Evolutionary conservation across 2,797 vertebrate genomes (phyloP), one percentile per base, ranked within the genome.

Genomic region (Paratrypauchen microcephalus): DNA sequence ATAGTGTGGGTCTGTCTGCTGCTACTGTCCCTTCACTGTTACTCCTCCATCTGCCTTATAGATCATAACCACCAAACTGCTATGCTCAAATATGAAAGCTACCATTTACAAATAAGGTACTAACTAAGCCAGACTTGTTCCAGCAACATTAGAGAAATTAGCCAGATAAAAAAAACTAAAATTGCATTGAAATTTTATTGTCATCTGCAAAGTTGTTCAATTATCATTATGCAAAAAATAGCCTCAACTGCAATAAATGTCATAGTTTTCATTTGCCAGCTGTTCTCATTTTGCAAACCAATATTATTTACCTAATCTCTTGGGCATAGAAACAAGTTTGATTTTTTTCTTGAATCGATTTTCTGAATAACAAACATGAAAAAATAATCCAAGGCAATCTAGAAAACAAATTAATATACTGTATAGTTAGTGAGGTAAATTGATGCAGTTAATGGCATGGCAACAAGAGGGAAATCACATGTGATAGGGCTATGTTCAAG

Each of bases 11-110:
- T 79, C 48, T 71, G 41, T 76, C 69, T 69, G 78, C 68, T 72
- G 74, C 72, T 56, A 0, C 30, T 48, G 71, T 65, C 68, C 66
- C 54, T 67, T 83, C 78, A 54, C 63, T 61, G 69, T 60, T 79
- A 69, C 62, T 6, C 80, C 75, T 81, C 79, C 73, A 73, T 81
- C 79, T 78, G 78, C 77, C 70, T 80, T 23, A 72, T 71, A 71
- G 62, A 50, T 6, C 2, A 70, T 81, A 73, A 65, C 75, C 66
- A 81, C 65, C 70, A 66, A 74, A 63, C 56, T 52, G 55, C 57
- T 66, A n/a, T 30, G 15, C 15, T 12, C 28, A 58, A 58, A 60
- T 54, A 67, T 30, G 56, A 41, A 45, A 24, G 21, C 60, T 15
- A 16, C 21, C 5, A 41, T 32, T 4, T 60, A 19, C 12, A 45